Conservation (phyloP, 2,888 invertebrate genomes). For the Tetragnatha montana region DNA sequence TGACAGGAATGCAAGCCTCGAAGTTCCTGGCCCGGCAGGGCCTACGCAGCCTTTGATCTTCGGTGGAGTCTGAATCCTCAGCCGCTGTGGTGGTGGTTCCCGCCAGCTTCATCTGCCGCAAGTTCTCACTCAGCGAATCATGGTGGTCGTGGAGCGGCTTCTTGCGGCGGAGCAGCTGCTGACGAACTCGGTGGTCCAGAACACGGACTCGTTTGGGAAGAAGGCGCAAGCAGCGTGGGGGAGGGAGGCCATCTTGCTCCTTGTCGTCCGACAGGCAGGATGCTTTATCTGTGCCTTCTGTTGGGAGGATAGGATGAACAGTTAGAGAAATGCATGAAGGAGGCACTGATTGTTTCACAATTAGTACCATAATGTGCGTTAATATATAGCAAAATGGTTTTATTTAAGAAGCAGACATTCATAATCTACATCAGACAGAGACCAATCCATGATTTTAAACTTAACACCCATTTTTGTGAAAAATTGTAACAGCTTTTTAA, state of each 20-base stretch:
- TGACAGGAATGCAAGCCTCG: slow-evolving; percentile 9
- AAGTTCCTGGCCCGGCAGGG: slow-evolving; percentile 39
- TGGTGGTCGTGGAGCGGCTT: slow-evolving; percentile 16
- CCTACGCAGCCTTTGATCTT: slow-evolving; percentile 5
- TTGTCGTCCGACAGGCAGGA: slow-evolving; percentile 61
- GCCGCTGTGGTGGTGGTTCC: slow-evolving; percentile 12
- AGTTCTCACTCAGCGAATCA: slow-evolving; percentile 49
- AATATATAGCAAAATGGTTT: too few species aligned
- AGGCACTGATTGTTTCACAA: too few species aligned
- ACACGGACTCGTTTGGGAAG: neutral
- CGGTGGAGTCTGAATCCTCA: slow-evolving; percentile 27
- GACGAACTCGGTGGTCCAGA: neutral
- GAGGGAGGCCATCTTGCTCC: slow-evolving; percentile 49
- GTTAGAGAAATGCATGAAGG: too few species aligned
- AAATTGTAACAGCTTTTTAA: too few species aligned
- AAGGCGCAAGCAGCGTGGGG: slow-evolving; percentile 30
- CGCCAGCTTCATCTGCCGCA: slow-evolving; percentile 62
- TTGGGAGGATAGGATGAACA: too few species aligned
- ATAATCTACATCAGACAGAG: too few species aligned
- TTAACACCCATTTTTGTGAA: too few species aligned
- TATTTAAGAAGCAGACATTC: too few species aligned
- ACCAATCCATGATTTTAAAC: too few species aligned
- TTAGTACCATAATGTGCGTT: too few species aligned
- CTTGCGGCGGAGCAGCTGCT: slow-evolving; percentile 20
- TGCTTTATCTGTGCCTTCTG: slow-evolving; percentile 40